Conservation (phyloP, 2,113 vertebrate species). For the Colius striatus region DNA sequence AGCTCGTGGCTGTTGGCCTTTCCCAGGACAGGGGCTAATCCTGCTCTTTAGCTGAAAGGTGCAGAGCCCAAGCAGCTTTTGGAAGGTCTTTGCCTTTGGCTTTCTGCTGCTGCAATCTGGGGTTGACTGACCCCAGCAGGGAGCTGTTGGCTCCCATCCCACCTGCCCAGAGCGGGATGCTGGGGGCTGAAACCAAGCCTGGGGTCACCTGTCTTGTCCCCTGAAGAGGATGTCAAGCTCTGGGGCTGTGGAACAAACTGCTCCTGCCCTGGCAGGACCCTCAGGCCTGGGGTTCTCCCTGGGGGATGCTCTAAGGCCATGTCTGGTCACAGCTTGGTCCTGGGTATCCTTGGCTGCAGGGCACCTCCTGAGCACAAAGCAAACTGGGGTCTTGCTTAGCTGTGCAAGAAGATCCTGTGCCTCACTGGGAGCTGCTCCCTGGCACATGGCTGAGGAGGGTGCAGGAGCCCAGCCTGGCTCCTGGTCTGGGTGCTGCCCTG, state of each 20-base stretch:
- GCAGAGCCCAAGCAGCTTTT: not conserved
- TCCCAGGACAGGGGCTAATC: not conserved
- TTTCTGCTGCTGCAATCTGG: not conserved
- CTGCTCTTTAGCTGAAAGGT: not conserved
- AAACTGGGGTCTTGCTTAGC: rapidly evolving
- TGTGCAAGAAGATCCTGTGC: not conserved
- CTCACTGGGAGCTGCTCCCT: rapidly evolving
- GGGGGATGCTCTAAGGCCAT: not conserved
- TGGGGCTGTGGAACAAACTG: not conserved
- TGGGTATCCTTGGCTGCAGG: not conserved
- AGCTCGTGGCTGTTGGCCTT: not conserved
- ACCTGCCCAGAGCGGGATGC: rapidly evolving
- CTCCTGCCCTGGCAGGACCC: not conserved
- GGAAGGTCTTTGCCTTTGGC: not conserved
- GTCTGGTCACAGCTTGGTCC: not conserved
- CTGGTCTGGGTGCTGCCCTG: rapidly evolving
- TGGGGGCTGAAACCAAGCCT: not conserved
- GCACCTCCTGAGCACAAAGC: not conserved
- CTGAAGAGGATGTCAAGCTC: not conserved
- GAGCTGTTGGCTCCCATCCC: not conserved
- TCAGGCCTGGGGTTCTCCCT: rapidly evolving
- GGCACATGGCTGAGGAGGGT: not conserved
- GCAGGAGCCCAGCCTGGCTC: not conserved
- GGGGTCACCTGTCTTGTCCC: not conserved
- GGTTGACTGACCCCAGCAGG: not conserved